Conservation (phyloP, 2,888 invertebrate species). For the Hirtodrosophila trivittata region DNA sequence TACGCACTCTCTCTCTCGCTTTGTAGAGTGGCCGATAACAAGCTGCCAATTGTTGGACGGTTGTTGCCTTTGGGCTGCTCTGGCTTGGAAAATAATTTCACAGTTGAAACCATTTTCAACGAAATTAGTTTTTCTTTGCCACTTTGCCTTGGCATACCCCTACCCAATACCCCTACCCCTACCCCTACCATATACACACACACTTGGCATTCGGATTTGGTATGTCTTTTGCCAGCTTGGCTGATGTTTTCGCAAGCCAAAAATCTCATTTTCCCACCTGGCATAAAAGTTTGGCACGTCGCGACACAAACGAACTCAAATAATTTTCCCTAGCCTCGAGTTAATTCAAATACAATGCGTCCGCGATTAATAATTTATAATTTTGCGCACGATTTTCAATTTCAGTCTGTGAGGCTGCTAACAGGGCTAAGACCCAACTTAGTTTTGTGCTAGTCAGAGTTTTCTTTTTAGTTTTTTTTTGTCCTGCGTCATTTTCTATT, state of each 20-base stretch:
- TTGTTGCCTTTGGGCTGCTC: constrained; percentile 47
- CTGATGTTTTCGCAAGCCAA: constrained; percentile 18
- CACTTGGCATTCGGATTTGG: constrained; percentile 20
- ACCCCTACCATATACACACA: constrained; percentile 29
- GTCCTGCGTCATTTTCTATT: constrained; percentile 31
- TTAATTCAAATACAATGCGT: constrained; percentile 61
- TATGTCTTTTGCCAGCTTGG: constrained; percentile 15
- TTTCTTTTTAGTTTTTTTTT: constrained; percentile 8
- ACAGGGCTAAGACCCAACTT: constrained; percentile 8
- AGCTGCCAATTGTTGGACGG: constrained; percentile 61
- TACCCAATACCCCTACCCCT: constrained; percentile 39
- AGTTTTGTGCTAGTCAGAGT: not conserved
- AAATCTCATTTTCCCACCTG: constrained; percentile 57
- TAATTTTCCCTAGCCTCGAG: constrained; percentile 42
- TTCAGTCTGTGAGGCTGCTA: constrained; percentile 38
- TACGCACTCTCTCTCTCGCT: not conserved
- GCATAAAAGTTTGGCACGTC: constrained; percentile 62
- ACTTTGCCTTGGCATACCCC: constrained; percentile 25
- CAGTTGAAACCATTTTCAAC: constrained; percentile 72
- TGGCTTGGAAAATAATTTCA: constrained; percentile 70
- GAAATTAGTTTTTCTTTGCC: constrained; percentile 76
- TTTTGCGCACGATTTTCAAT: constrained; percentile 76
- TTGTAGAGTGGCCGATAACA: constrained; percentile 43
- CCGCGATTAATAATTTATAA: constrained; percentile 72
- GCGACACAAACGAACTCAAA: constrained; percentile 50